Evolutionary conservation across 2,113 vertebrate genomes (phyloP).

Genomic region (Oncorhynchus mykiss): DNA sequence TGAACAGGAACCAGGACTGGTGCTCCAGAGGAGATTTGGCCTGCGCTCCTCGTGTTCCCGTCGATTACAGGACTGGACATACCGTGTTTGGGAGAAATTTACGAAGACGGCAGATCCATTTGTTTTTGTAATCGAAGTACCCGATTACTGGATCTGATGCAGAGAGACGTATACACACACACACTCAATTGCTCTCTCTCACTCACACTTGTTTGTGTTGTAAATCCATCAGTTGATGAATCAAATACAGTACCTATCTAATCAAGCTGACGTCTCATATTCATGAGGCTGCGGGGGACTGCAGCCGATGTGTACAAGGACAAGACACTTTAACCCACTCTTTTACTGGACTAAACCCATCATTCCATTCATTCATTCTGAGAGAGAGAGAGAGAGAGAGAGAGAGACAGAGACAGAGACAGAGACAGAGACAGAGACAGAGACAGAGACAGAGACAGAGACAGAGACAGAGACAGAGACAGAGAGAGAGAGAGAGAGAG

Average conservation of each 20-base stretch:
- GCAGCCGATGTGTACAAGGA: slow-evolving; percentile 24
- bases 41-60: slow-evolving; percentile 31
- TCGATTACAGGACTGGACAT: slow-evolving; percentile 44
- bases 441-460: background rate
- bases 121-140: slow-evolving; percentile 50
- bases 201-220: slow-evolving; percentile 2
- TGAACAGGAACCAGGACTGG: background rate
- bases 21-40: slow-evolving; percentile 31
- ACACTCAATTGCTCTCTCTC: background rate
- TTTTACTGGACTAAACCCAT: slow-evolving; percentile 15
- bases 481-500: background rate
- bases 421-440: background rate
- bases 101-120: slow-evolving; percentile 42
- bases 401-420: background rate
- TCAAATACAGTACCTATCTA: slow-evolving; percentile 40
- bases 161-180: background rate
- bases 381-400: background rate
- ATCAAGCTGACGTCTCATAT: slow-evolving; percentile 34
- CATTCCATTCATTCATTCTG: no score
- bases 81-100: slow-evolving; percentile 49
- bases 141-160: slow-evolving; percentile 36
- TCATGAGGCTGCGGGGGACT: background rate
- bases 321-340: slow-evolving; percentile 32
- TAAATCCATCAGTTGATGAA: slow-evolving; percentile 48
- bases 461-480: no score